Conservation (phyloP, 1,140 invertebrate species). For the Drosophila sucinea region DNA sequence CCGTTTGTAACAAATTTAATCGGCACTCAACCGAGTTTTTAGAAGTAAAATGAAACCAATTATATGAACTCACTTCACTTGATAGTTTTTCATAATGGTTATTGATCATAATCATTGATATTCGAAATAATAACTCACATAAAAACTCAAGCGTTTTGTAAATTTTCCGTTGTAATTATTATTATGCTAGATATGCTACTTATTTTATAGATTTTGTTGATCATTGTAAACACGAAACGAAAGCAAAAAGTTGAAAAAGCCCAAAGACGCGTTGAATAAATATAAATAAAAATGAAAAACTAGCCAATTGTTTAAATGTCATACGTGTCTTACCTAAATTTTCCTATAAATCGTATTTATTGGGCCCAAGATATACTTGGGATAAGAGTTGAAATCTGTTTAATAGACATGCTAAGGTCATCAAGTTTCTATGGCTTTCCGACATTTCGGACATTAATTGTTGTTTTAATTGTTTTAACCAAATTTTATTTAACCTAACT, state of each 20-base stretch:
- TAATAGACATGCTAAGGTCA: no score
- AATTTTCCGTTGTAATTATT: constrained; percentile 13
- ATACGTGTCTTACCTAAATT: background rate
- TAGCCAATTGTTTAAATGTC: constrained; percentile 46
- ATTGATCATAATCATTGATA: constrained; percentile 29
- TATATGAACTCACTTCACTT: background rate
- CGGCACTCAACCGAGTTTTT: constrained; percentile 34
- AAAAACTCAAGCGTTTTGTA: constrained; percentile 15
- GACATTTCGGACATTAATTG: no score
- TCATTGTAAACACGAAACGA: constrained; percentile 35
- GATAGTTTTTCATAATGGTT: constrained; percentile 1
- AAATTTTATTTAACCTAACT: no score
- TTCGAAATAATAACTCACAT: constrained; percentile 40
- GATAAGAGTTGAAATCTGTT: no score
- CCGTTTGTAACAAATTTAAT: constrained; percentile 17
- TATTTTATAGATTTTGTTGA: constrained; percentile 42
- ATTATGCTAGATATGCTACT: constrained; percentile 15
- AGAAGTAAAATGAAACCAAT: constrained; percentile 25
- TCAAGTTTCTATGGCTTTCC: no score
- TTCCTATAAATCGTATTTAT: no score
- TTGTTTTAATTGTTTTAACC: no score
- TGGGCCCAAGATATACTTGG: background rate
- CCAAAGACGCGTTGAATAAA: constrained; percentile 58
- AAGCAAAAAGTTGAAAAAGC: constrained; percentile 44
- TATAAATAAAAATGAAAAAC: constrained; percentile 31